phyloP scores from a whole-genome alignment of 2,888 invertebrate genomes.

The Chymomyza fuscimana region DNA sequence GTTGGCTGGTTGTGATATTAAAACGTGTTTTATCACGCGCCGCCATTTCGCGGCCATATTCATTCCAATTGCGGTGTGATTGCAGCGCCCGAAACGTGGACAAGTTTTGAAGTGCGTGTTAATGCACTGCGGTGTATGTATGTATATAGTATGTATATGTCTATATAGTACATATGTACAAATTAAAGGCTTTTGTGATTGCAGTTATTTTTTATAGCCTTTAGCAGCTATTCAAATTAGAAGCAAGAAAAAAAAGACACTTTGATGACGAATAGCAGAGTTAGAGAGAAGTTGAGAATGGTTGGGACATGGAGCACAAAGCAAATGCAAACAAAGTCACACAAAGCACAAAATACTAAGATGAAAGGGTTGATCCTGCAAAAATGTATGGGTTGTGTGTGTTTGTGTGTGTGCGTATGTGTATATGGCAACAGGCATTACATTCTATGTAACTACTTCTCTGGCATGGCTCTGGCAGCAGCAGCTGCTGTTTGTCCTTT shows the following conservation, averaged over 20 bases:
- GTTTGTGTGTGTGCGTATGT: conserved; percentile 1
- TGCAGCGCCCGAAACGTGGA: conserved; percentile 37
- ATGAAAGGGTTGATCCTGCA: conserved; percentile 42
- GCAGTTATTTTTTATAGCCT: conserved; percentile 14
- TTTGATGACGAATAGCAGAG: conserved; percentile 34
- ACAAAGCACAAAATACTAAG: conserved; percentile 10
- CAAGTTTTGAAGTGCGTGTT: conserved; percentile 69
- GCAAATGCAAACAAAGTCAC: conserved; percentile 4
- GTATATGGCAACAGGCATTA: conserved; percentile 16
- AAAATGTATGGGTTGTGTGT: conserved; percentile 6
- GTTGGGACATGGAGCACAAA: not conserved
- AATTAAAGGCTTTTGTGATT: conserved; percentile 48
- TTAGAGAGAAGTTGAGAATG: conserved; percentile 19
- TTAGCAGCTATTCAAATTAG: conserved; percentile 57
- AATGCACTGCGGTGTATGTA: conserved; percentile 48
- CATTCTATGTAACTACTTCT: not conserved
- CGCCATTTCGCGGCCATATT: conserved; percentile 72
- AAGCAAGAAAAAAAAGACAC: not conserved
- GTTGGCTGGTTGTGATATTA: conserved; percentile 54
- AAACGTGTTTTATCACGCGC: conserved; percentile 74
- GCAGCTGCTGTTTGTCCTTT: conserved; percentile 73
- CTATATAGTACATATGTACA: conserved; percentile 4
- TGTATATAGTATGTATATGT: not conserved
- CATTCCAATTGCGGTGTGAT: conserved; percentile 72
- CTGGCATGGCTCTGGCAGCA: conserved; percentile 39